These are phyloP conservation scores for Phalangium opilio DNA, from an alignment of 2,888 invertebrate species.

Conservation along the genomic window DNA sequence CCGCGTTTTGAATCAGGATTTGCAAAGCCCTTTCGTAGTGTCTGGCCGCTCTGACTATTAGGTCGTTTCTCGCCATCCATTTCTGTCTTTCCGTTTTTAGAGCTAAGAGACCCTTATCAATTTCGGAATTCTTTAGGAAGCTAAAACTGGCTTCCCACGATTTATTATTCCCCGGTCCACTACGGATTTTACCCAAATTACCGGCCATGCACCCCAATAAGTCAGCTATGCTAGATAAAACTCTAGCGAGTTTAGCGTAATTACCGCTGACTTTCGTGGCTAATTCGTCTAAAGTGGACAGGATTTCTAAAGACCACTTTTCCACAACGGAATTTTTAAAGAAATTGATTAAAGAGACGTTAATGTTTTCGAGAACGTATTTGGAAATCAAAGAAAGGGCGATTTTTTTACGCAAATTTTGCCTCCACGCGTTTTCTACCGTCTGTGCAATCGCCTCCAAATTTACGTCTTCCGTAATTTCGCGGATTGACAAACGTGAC, in stretches of 20 bases:
- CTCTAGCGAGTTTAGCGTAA: conserved; percentile 23
- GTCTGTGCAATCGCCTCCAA: too few species aligned
- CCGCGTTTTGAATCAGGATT: conserved; percentile 34
- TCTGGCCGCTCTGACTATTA: conserved; percentile 36
- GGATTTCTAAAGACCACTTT: too few species aligned
- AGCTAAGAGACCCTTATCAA: conserved; percentile 25
- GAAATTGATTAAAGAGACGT: too few species aligned
- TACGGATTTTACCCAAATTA: conserved; percentile 34
- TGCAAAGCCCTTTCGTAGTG: conserved; percentile 39
- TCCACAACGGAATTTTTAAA: too few species aligned
- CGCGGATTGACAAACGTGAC: too few species aligned
- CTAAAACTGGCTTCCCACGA: conserved; percentile 25
- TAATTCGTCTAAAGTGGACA: too few species aligned
- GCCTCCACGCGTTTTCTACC: too few species aligned
- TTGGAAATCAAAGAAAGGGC: too few species aligned
- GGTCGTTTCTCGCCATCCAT: conserved; percentile 33
- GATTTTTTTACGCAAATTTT: too few species aligned
- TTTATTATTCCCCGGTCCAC: conserved; percentile 37
- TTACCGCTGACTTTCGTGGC: too few species aligned
- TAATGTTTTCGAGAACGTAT: too few species aligned
- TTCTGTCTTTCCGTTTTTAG: conserved; percentile 24
- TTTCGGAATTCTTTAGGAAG: neutral
- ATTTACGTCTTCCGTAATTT: too few species aligned
- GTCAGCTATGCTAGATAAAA: conserved; percentile 34
- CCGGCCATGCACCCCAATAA: conserved; percentile 33